A percentile compares a stretch with the other conserved stretches of the same genome.
Conservation (phyloP, 2,113 vertebrate species). For the Nanorana parkeri region DNA sequence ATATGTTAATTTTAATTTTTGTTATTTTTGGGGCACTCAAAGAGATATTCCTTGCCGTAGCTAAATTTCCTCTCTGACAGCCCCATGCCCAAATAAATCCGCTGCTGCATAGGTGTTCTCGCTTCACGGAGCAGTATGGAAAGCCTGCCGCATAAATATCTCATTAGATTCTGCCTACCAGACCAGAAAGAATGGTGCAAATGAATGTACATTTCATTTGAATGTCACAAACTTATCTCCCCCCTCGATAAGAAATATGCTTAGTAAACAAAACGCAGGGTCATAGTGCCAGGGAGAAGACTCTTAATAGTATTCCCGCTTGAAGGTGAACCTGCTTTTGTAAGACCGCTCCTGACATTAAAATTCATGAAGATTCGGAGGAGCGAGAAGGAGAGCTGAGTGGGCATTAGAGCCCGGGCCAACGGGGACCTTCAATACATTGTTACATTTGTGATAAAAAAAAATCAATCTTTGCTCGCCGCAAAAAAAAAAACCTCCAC, state of each 20-base stretch:
- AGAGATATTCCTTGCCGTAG: no score
- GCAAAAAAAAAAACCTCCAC: background rate
- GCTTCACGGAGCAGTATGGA: no score
- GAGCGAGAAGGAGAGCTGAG: constrained; percentile 34
- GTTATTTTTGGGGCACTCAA: no score
- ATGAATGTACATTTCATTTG: background rate
- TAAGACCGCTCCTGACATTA: constrained; percentile 49
- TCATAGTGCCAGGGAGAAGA: background rate
- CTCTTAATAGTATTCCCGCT: constrained; percentile 48
- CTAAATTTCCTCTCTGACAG: no score
- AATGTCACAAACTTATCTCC: constrained; percentile 8
- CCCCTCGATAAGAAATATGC: constrained; percentile 19
- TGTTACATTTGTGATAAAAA: constrained; percentile 40
- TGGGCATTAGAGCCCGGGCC: background rate
- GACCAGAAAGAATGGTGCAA: background rate
- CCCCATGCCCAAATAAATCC: no score
- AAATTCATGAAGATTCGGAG: constrained; percentile 46
- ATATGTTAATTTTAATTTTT: no score
- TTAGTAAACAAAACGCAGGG: constrained; percentile 31
- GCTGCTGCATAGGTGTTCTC: no score
- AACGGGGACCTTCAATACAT: constrained; percentile 33
- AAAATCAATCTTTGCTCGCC: constrained; percentile 49
- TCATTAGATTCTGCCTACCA: background rate
- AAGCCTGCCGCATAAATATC: background rate
- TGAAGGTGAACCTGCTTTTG: constrained; percentile 37